Evolutionary conservation across 2,113 vertebrate genomes (phyloP), one percentile per base, ranked within the genome.

Genomic region (Ciconia stormi): DNA sequence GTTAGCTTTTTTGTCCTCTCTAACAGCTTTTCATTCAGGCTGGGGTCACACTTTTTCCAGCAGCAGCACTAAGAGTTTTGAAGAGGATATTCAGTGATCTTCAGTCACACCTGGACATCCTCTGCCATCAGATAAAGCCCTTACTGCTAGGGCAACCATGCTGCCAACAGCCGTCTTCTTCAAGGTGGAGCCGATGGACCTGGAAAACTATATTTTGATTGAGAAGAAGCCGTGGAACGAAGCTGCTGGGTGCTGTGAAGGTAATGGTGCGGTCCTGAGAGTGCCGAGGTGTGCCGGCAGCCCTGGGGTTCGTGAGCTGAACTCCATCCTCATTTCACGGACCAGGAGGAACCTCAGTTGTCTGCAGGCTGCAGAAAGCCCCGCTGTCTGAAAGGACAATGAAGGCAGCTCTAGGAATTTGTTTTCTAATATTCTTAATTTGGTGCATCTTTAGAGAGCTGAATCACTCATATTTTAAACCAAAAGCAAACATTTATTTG

Each of bases 401-500:
- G 26, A 80, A 65, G 65, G 50, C 50, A 71, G 55, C 53, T 36
- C 9, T 78, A 55, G 36, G 34, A 76, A 49, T 46, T 76, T 71
- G 27, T 93, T 82, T 82, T 46, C 65, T 65, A 38, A 58, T 85
- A 65, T 42, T 69, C 34, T 85, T 91, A 77, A 93, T 79, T 76
- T 61, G 19, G 53, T 46, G 36, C 42, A 16, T 73, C 58, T 72
- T 89, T 74, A 87, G 56, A 69, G 34, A 66, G 16, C 42, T 58
- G 80, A 73, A 50, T 74, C n/a, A 21, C 30, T 58, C 17, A 7
- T 50, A 40, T 84, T 89, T 96, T 38, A 80, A 91, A 93, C 77
- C 16, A 89, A 91, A 93, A 72, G 71, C 30, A 93, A 82, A 69
- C 34, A 11, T 52, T 79, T 77, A 49, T 91, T 95, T 89, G 90